phyloP scores from a whole-genome alignment of 1,140 invertebrate species.

The Pentalonia nigronervosa region DNA sequence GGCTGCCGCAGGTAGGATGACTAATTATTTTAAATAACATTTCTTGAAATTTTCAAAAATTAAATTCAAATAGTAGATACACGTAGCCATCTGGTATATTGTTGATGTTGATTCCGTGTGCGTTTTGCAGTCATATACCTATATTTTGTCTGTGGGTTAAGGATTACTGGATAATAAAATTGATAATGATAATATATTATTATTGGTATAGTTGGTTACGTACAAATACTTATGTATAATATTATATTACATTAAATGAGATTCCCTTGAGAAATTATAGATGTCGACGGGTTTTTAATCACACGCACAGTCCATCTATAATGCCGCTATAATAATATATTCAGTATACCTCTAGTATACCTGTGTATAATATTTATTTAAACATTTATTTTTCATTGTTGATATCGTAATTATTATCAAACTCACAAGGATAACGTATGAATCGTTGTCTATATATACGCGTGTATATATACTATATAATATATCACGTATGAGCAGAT shows the following conservation, averaged over 20 bases:
- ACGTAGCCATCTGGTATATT: neutral
- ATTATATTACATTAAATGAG: neutral
- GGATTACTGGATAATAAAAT: slow-evolving; percentile 20
- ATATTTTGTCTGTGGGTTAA: neutral
- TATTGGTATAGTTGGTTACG: neutral
- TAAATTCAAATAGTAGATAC: neutral
- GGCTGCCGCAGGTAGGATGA: neutral
- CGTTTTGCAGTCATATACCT: neutral
- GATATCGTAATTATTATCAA: neutral
- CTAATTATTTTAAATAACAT: neutral
- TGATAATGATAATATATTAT: neutral
- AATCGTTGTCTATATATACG: neutral
- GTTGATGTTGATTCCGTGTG: neutral
- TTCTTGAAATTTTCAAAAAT: neutral
- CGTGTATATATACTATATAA: neutral
- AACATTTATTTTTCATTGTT: slow-evolving; percentile 7
- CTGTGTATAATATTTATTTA: neutral
- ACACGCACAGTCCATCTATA: neutral
- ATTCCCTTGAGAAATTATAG: slow-evolving; percentile 22
- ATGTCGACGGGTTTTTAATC: slow-evolving; percentile 16
- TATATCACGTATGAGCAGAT: no score
- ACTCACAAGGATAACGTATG: neutral
- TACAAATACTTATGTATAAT: neutral
- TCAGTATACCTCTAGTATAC: neutral
- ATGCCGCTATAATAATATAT: neutral